Evolutionary conservation across 1,140 invertebrate genomes (phyloP).

Genomic region (Drosophila gunungcola): DNA sequence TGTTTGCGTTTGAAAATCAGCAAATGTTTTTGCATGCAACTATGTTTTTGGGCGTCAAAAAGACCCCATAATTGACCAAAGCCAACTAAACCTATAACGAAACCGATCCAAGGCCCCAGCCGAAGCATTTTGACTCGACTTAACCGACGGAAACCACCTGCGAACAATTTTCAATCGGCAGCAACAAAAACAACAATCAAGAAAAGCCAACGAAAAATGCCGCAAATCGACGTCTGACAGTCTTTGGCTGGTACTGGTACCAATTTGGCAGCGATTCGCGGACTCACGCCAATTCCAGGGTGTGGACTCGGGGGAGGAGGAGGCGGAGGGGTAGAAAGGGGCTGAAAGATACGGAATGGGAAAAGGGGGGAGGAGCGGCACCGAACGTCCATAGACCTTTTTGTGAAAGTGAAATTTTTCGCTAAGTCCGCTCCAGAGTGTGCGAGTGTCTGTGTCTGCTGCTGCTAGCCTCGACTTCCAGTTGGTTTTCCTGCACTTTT

Average conservation of each 20-base stretch:
- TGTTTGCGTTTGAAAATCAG: background rate
- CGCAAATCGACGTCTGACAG: constrained; percentile 77
- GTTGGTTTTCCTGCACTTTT: constrained; percentile 55
- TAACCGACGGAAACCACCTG: constrained; percentile 69
- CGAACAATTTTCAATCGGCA: constrained; percentile 60
- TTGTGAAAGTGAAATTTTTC: constrained; percentile 79
- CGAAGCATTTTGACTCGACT: constrained; percentile 37
- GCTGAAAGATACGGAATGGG: background rate
- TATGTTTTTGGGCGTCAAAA: constrained; percentile 19
- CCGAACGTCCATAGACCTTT: constrained; percentile 71
- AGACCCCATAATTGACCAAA: constrained; percentile 26
- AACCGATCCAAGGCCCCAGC: constrained; percentile 13
- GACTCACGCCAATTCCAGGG: constrained; percentile 59
- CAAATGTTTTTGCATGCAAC: constrained; percentile 6
- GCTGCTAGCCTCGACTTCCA: constrained; percentile 45
- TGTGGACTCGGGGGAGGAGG: constrained; percentile 1
- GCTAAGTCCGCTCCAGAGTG: constrained; percentile 27
- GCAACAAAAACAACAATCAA: constrained; percentile 29
- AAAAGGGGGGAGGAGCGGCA: constrained; percentile 1
- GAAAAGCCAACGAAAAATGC: constrained; percentile 72
- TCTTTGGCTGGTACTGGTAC: constrained; percentile 63
- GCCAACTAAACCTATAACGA: constrained; percentile 12
- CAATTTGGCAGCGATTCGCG: constrained; percentile 77
- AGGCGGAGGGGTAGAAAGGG: background rate
- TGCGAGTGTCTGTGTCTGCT: constrained; percentile 31